Evolutionary conservation across 2,797 vertebrate species (phyloP).

Genomic region (Gobio occitaniae): DNA sequence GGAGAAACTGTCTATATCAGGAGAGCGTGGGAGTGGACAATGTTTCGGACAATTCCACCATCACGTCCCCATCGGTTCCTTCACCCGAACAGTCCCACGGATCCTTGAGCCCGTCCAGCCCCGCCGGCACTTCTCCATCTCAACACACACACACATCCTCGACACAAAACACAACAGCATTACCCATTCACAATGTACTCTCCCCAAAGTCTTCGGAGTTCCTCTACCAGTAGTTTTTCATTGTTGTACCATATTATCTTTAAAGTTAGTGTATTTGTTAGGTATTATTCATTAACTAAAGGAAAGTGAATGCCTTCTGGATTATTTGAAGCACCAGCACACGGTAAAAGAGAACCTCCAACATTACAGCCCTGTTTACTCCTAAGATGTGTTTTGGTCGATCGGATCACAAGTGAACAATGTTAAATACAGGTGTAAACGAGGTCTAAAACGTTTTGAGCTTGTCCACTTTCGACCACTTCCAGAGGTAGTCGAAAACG

Average conservation of each 20-base stretch:
- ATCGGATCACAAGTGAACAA: too few species aligned
- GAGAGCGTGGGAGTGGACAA: slow-evolving; percentile 96
- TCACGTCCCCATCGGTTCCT: slow-evolving; percentile 93
- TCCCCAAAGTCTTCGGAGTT: slow-evolving; percentile 97
- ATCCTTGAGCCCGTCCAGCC: slow-evolving; percentile 96
- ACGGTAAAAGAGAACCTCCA: background rate
- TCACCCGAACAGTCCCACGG: slow-evolving; percentile 96
- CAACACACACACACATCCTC: slow-evolving; percentile 79
- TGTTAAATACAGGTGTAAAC: too few species aligned
- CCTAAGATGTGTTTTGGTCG: too few species aligned
- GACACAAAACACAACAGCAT: slow-evolving; percentile 70
- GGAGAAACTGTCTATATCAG: slow-evolving; percentile 96
- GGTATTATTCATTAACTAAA: background rate
- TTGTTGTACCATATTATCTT: background rate
- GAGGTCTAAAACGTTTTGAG: too few species aligned
- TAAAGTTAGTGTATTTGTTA: background rate
- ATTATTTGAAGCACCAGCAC: background rate
- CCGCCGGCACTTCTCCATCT: slow-evolving; percentile 84
- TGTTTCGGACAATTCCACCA: slow-evolving; percentile 86
- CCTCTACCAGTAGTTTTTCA: background rate
- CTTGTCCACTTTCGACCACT: too few species aligned
- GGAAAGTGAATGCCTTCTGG: background rate
- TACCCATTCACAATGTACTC: slow-evolving; percentile 95
- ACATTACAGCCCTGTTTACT: background rate
- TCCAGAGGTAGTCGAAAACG: too few species aligned